These are phyloP conservation scores for Diarsia rubi DNA, from an alignment of 2,888 invertebrate genomes.

Conservation along the genomic window DNA sequence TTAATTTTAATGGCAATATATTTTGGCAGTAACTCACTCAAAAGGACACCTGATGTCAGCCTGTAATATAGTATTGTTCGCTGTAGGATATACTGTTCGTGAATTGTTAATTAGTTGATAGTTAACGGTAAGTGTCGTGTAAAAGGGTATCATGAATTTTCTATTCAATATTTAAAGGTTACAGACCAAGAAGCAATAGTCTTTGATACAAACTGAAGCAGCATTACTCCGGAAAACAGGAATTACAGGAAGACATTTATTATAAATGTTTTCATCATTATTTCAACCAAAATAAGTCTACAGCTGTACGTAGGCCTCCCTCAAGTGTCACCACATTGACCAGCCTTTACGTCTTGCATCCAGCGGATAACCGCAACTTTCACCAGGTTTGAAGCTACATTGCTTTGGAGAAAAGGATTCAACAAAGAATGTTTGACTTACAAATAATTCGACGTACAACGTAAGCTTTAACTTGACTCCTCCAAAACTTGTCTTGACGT, in stretches of 20 bases:
- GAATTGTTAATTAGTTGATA: constrained; percentile 53
- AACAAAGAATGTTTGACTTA: neutral
- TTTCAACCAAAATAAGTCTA: too few relatives aligned
- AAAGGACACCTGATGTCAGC: constrained; percentile 71
- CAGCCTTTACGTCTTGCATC: too few relatives aligned
- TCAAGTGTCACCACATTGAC: too few relatives aligned
- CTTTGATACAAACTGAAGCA: too few relatives aligned
- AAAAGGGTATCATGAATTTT: constrained; percentile 14
- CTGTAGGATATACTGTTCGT: constrained; percentile 40
- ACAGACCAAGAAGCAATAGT: neutral
- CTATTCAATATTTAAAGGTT: neutral
- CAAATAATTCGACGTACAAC: neutral
- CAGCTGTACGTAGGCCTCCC: too few relatives aligned
- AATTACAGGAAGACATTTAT: too few relatives aligned
- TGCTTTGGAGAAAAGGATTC: neutral
- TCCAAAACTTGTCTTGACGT: neutral
- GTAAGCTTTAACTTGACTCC: neutral
- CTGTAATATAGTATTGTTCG: constrained; percentile 48
- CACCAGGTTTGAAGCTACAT: too few relatives aligned
- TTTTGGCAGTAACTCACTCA: constrained; percentile 70
- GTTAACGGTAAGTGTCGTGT: constrained; percentile 22
- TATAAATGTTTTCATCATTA: too few relatives aligned
- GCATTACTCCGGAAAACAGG: neutral
- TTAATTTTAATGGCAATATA: constrained; percentile 73
- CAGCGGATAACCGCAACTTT: too few relatives aligned